Base-by-base conservation (phyloP, 1,140 invertebrate species). In the Pseudomyrmex pallidus region DNA sequence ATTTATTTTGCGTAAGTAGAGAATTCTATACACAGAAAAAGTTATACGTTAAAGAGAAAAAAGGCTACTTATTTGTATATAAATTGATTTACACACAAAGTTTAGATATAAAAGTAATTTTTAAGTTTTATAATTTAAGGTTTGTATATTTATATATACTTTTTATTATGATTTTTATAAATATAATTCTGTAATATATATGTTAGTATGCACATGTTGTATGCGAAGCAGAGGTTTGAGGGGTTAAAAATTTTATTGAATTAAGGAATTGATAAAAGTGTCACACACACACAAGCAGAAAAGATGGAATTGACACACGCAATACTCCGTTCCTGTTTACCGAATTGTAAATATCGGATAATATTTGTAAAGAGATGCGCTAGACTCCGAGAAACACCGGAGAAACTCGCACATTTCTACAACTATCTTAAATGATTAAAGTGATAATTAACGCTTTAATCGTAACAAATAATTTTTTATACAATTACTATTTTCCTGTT, bases 51-150 rank as follows among this genome's bases (percentile, higher is more conserved):
- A 48, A 86, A 62, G 73, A 59, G 48, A 84, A 61, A 74, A 63
- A 74, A 62, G 15, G 67, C 72, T 89, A 89, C 83, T 87, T 87
- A 87, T 82, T 82, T 89, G 88, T 89, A 89, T 85, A 87, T 89
- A 86, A 78, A 86, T 88, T 86, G 35, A 86, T 84, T 83, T 89
- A 83, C 15, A 48, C 48, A 61, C 35, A 35, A 35, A 87, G 68
- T 62, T 82, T 85, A 70, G 77, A 68, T 59, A 52, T 74, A 86
- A 35, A 35, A 35, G 72, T 86, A 88, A 84, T 83, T 84, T 25
- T 80, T 89, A 88, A 52, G 66, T 84, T 25, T 46, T 35, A 70
- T 5, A n/a, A 22, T 61, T 82, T 86, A 89, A 78, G 63, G 9
- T 74, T 68, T 20, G 72, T 88, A 82, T 44, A 84, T 88, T 88